Evolutionary conservation across 2,888 invertebrate species (phyloP), one percentile per base, ranked within the genome.

Genomic region (Pollenia amentaria): DNA sequence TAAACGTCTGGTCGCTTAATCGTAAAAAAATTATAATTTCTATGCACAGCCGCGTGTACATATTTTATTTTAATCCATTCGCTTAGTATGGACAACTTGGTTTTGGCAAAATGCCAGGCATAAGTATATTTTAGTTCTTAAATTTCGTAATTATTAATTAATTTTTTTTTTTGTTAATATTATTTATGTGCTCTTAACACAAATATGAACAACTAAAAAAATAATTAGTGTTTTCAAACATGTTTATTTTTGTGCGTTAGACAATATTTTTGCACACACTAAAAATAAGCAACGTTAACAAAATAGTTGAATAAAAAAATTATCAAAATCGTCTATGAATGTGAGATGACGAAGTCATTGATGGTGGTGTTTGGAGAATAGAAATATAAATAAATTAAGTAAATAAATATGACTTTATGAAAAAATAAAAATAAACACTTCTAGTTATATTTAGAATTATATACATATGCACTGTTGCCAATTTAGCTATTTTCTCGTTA

Each of bases 61-160:
- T 21, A 14, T 53, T 51, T 21, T 42, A 38, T 18, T 14, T n/a
- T 46, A 55, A 12, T 18, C 11, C 11, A 11, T 16, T n/a, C 53
- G 65, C 16, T 46, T 62, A 38, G 1, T 65, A 44, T 65, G 44
- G 76, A 55, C 76, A 53, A 44, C 9, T 21, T 11, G 11, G 14
- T 44, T 42, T 65, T 77, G 76, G 76, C 6, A 55, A 16, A 44
- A 3, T 44, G 65, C 65, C 76, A 65, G 29, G 29, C 29, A 65
- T 38, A 65, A 38, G 29, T 76, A 55, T 29, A 77, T 65, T 65
- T 44, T 77, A 55, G 76, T 29, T 44, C 29, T 65, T 16, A 53
- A 11, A 53, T 65, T 76, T 65, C 64, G 29, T 12, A 21, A 7
- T 53, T 60, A 11, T 16, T 12, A 21, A 7, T 53, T 60, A 11